Evolutionary conservation across 2,888 invertebrate species (phyloP).

Genomic region (Stegana nigrithorax): DNA sequence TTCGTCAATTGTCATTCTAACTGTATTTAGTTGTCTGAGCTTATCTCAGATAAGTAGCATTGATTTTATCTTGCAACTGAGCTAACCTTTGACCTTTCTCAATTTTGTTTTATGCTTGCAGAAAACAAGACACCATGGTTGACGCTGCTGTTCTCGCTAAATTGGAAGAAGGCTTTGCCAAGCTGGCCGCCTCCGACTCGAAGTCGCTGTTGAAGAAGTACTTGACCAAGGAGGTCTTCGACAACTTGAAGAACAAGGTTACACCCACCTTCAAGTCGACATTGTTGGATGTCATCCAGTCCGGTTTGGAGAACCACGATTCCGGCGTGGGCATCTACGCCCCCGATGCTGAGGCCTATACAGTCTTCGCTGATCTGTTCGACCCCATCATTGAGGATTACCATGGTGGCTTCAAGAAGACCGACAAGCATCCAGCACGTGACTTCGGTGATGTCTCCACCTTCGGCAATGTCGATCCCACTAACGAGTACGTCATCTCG

Average conservation of each 20-base stretch:
- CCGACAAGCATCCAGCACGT: constrained; percentile 92
- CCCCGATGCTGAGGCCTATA: constrained; percentile 96
- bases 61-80: no score
- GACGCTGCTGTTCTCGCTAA: constrained; percentile 92
- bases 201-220: constrained; percentile 97
- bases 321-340: constrained; percentile 98
- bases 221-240: constrained; percentile 91
- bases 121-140: constrained; percentile 85
- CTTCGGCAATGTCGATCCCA: constrained; percentile 93
- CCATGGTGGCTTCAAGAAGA: constrained; percentile 94
- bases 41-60: no score
- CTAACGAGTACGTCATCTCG: constrained; percentile 90
- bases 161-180: constrained; percentile 90
- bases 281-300: constrained; percentile 93
- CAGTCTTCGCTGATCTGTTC: constrained; percentile 90
- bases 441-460: constrained; percentile 94
- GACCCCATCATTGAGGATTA: constrained; percentile 98
- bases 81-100: no score
- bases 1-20: no score
- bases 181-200: constrained; percentile 88
- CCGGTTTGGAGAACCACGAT: constrained; percentile 96
- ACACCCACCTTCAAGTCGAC: constrained; percentile 90
- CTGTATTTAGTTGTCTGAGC: no score
- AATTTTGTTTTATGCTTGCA: constrained; percentile 69
- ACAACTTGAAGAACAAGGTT: constrained; percentile 91